A percentile compares a stretch with the other conserved stretches of the same genome.
Evolutionary conservation across 2,888 invertebrate genomes (phyloP).

Genomic region (Mythimna lalbum): DNA sequence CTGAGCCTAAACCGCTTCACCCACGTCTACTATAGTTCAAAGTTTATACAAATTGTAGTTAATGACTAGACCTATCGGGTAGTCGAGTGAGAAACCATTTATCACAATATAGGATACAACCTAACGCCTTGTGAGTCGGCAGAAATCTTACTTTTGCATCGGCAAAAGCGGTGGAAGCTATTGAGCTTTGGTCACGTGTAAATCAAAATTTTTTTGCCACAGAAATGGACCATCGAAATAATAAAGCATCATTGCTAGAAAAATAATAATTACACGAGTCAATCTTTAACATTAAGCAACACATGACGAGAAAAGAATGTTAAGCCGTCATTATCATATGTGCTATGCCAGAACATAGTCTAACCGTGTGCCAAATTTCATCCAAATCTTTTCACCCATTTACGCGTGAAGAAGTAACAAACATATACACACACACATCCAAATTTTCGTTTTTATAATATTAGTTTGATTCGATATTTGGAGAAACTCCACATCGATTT

Average conservation of each 20-base stretch:
- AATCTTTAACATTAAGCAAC: no score
- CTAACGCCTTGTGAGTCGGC: slow-evolving; percentile 65
- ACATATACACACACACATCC: no score
- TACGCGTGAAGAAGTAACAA: no score
- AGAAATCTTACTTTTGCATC: slow-evolving; percentile 13
- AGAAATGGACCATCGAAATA: neutral
- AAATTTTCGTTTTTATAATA: no score
- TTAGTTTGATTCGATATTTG: neutral
- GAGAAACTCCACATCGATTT: slow-evolving; percentile 40
- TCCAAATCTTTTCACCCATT: no score
- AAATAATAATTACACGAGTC: no score
- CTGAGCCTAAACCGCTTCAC: slow-evolving; percentile 51
- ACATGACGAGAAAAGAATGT: no score
- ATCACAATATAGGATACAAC: slow-evolving; percentile 76
- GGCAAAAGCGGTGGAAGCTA: no score
- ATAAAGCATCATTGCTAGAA: no score
- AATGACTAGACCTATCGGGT: slow-evolving; percentile 74
- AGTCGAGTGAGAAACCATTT: slow-evolving; percentile 72
- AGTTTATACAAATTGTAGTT: slow-evolving; percentile 82
- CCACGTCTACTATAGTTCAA: slow-evolving; percentile 72
- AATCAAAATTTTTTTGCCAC: neutral
- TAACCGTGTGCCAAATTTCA: no score
- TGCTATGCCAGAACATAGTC: no score
- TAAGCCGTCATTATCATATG: no score
- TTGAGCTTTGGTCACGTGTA: neutral